phyloP scores from a whole-genome alignment of 1,140 invertebrate species.

The Hylaeus anthracinus region DNA sequence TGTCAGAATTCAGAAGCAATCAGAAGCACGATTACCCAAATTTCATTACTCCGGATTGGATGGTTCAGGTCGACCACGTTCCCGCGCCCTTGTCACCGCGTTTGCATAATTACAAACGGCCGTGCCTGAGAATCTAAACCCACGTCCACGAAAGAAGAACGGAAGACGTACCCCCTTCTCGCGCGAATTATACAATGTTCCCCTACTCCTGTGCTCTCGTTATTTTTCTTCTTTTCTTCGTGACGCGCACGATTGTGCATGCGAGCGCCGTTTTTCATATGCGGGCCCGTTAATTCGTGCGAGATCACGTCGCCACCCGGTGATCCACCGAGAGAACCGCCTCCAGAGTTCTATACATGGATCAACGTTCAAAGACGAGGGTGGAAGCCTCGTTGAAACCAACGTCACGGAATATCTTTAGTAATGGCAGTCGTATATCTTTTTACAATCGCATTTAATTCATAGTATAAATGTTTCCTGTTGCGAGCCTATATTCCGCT shows the following conservation, averaged over 20 bases:
- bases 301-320: conserved; percentile 70
- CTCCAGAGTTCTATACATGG: conserved; percentile 6
- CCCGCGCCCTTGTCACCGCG: conserved; percentile 51
- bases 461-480: no score
- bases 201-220: conserved; percentile 11
- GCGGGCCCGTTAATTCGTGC: conserved; percentile 73
- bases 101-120: conserved; percentile 71
- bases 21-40: background rate
- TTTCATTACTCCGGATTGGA: background rate
- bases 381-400: background rate
- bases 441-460: background rate
- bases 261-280: conserved; percentile 59
- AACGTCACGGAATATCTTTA: background rate
- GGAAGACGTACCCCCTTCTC: conserved; percentile 68
- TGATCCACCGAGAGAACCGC: conserved; percentile 20
- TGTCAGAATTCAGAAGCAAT: no score
- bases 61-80: conserved; percentile 6
- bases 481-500: no score
- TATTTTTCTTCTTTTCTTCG: conserved; percentile 47
- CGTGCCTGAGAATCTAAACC: conserved; percentile 67
- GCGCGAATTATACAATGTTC: conserved; percentile 42
- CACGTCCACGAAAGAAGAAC: conserved; percentile 55
- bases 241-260: conserved; percentile 34
- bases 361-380: conserved; percentile 18
- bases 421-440: background rate